These are phyloP conservation scores for Barnardius zonarius DNA, from an alignment of 2,113 vertebrate species.

Conservation along the genomic window DNA sequence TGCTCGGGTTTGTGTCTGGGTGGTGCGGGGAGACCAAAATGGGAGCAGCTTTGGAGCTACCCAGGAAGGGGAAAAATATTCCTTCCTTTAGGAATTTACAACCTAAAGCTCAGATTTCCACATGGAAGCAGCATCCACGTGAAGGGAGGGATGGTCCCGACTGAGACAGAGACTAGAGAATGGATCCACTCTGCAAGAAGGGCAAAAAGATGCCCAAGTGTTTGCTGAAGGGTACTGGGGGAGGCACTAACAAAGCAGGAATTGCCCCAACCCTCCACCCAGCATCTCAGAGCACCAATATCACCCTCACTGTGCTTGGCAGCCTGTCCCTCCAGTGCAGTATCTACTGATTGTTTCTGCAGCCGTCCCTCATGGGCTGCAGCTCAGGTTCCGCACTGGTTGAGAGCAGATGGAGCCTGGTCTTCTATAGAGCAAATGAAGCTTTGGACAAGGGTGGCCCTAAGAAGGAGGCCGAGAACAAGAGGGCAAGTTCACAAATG, in stretches of 20 bases:
- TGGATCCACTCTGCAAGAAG: background rate
- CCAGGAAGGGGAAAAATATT: background rate
- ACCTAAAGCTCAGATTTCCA: background rate
- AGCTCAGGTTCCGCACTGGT: background rate
- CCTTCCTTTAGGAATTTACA: background rate
- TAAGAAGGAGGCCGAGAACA: background rate
- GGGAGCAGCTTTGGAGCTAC: background rate
- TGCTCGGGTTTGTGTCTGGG: background rate
- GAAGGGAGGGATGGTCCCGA: accelerated
- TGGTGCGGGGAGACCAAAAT: background rate
- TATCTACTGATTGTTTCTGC: background rate
- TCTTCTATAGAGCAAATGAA: background rate
- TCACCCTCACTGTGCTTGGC: accelerated
- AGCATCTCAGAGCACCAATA: background rate
- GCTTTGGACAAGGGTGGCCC: background rate
- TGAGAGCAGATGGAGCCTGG: background rate
- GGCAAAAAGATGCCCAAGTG: accelerated
- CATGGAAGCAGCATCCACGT: background rate
- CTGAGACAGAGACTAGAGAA: background rate
- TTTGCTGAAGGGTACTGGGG: too few species aligned
- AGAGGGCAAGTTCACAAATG: background rate
- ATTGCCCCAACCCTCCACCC: accelerated
- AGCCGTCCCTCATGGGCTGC: background rate
- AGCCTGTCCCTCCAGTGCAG: background rate
- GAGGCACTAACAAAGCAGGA: background rate